Base-by-base conservation (phyloP, 2,888 invertebrate genomes). In the Lithophane socia region DNA sequence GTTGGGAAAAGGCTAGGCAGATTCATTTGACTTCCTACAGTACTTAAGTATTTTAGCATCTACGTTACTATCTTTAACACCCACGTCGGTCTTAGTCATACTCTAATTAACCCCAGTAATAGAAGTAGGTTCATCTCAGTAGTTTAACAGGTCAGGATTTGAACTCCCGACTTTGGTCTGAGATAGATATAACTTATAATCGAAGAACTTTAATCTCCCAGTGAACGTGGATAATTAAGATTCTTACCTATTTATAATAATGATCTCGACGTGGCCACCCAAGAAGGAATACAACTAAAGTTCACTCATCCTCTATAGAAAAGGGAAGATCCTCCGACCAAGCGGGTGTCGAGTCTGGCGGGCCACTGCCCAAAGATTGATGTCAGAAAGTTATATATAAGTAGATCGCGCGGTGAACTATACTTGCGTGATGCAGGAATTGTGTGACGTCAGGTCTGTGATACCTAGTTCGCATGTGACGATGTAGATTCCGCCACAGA, bases 71-170 rank as follows among this genome's bases (percentile, higher is more conserved):
- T 63, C 8, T n/a, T 49, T 42, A 70, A 44, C 58, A 77, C 54
- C 61, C 54, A 42, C 42, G 12, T 56, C 5, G 44, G 1, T 0
- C 1, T 67, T 74, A 81, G 16, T 54, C 12, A 64, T 58, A 82
- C 24, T 1, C 44, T 80, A 75, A 80, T 85, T 75, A 82, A 75
- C 68, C 71, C 10, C 44, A 52, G 58, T 63, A 58, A 65, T 70
- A 66, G 16, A n/a, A 76, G 37, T 66, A 65, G 29, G 10, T 54
- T 24, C n/a, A 69, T 16, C 21, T 21, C 44, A 61, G 8, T n/a
- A 67, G 9, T 67, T 70, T 18, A 21, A 64, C 42, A 42, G 82
- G 82, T 81, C 73, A 85, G 63, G 63, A 67, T 60, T 81, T 82
- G 82, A 83, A 67, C 83, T 81, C 16, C 18, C 70, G 63, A 73